Evolutionary conservation across 2,113 vertebrate genomes (phyloP).

Genomic region (Carassius auratus): DNA sequence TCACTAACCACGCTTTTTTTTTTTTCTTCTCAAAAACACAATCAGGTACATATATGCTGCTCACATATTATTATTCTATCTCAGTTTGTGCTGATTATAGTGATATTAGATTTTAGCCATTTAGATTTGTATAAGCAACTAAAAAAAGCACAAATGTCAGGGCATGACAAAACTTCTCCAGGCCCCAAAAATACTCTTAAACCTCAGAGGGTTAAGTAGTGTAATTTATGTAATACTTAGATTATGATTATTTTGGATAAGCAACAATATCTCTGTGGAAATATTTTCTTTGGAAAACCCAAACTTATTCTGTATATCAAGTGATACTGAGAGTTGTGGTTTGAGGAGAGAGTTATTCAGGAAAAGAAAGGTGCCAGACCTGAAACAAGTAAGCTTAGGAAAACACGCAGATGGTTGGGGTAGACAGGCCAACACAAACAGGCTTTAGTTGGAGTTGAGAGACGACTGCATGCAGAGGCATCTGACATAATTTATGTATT

Average conservation of each 20-base stretch:
- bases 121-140: no score
- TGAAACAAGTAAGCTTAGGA: constrained; percentile 45
- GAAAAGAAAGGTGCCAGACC: constrained; percentile 67
- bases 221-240: neutral
- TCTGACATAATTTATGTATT: constrained; percentile 43
- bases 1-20: no score
- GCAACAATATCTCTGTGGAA: neutral
- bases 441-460: constrained; percentile 34
- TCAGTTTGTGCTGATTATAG: no score
- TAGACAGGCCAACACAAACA: constrained; percentile 24
- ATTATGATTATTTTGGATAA: neutral
- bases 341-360: constrained; percentile 58
- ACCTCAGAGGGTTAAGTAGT: neutral
- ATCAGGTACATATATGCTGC: no score
- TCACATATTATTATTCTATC: no score
- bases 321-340: constrained; percentile 26
- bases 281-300: neutral
- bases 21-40: no score
- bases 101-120: no score
- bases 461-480: constrained; percentile 34
- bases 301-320: neutral
- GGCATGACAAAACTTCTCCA: no score
- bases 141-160: no score
- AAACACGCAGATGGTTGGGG: constrained; percentile 42
- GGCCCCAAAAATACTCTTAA: no score